Conservation (phyloP, 2,113 vertebrate species). For the Syrrhaptes paradoxus region DNA sequence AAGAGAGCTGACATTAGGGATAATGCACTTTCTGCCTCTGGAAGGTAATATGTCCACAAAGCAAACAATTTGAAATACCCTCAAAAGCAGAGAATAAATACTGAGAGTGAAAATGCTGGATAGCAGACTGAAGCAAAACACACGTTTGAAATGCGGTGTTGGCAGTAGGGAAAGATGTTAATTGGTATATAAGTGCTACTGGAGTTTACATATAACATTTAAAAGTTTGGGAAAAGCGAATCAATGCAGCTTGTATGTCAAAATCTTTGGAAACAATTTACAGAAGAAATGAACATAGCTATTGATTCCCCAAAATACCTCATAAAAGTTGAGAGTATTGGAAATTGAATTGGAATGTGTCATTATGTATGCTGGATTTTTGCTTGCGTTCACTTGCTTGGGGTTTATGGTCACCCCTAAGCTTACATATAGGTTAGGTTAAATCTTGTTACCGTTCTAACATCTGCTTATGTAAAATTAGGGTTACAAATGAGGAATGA, state of each 20-base stretch:
- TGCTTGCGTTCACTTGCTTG: neutral
- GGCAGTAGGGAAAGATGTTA: neutral
- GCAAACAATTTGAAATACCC: conserved; percentile 40
- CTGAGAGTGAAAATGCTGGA: neutral
- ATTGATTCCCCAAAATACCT: conserved; percentile 8
- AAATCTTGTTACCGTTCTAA: neutral
- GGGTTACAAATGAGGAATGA: neutral
- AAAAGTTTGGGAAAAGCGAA: conserved; percentile 13
- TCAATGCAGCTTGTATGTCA: neutral
- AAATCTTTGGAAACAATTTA: conserved; percentile 56
- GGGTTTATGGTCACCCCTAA: neutral
- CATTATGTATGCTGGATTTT: neutral
- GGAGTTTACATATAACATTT: conserved; percentile 28
- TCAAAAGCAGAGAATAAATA: conserved; percentile 56
- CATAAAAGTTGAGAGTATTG: neutral
- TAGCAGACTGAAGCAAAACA: conserved; percentile 13
- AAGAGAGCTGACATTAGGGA: conserved; percentile 59
- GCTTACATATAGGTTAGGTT: neutral
- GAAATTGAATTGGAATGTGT: neutral
- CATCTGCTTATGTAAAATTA: neutral
- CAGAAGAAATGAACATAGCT: conserved; percentile 24
- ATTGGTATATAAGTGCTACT: neutral
- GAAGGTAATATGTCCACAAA: conserved; percentile 22
- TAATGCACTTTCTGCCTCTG: conserved; percentile 51
- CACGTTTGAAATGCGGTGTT: neutral